Evolutionary conservation across 2,113 vertebrate species (phyloP), one percentile per base, ranked within the genome.

Genomic region (Phasianus colchicus): DNA sequence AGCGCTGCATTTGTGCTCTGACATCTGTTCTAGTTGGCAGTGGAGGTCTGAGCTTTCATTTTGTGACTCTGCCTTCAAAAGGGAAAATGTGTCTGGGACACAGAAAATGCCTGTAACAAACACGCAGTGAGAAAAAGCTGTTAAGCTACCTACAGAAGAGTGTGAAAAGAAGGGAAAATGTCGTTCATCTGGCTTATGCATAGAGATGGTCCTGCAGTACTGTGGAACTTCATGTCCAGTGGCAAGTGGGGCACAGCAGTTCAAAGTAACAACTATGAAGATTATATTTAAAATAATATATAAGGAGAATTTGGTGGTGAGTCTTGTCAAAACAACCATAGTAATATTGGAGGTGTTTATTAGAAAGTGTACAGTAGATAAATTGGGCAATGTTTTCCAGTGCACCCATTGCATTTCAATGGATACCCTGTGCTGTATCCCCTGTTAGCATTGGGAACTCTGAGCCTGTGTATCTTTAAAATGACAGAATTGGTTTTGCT

Each of bases 1-100:
- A 95, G 73, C 1, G 0, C 91, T 55, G 61, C 74, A 70, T 92
- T 96, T 88, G 91, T 91, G 19, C 75, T 88, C 82, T 93, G 89
- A 74, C 87, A 93, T 93, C 91, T 96, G 93, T 90, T 93, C 69
- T 38, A 27, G 71, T 94, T 95, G 94, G 91, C 93, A 93, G 0
- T 27, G 36, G 58, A 65, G 34, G 47, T 64, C 73, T 91, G 47
- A 61, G 69, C 76, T 86, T 89, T 86, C 32, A 9, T 89, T 92
- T 88, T 91, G 71, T 86, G 7, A 72, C 57, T 77, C 34, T 64
- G 86, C 34, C 58, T 92, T 54, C n/a, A 88, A 86, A 57, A 69
- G 74, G 32, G 34, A 80, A 69, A 83, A 74, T 74, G 36, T 5
- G 16, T 74, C 86, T 87, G 7, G 88, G 74, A 82, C 48, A 54